Base-by-base conservation (phyloP, 2,888 invertebrate genomes). In the Podotricha telesiphe region DNA sequence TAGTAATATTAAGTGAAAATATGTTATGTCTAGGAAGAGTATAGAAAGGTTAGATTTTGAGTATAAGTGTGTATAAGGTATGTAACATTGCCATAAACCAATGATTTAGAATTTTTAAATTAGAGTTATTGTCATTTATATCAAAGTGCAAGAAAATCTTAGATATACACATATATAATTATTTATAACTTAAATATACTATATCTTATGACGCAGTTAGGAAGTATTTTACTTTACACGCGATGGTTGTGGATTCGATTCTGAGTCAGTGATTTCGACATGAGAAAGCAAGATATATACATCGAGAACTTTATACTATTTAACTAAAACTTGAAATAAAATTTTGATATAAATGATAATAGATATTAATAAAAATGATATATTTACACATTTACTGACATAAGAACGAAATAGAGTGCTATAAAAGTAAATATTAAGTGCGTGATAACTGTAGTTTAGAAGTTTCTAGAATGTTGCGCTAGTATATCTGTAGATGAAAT, bases 371-470 rank as follows among this genome's bases (percentile, higher is more conserved):
- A 4, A 19, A 59, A 42, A 42, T 42, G 42, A n/a, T 53, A 42
- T 58, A 58, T 58, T 37, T 40, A 42, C 19, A 40, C 19, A 59
- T 10, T 59, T n/a, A 59, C 10, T n/a, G 20, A 45, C 22, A 22
- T 11, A n/a, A 22, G n/a, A 20, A 59, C n/a, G 34, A 45, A 59
- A 20, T 59, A n/a, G 4, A 45, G 22, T 45, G 59, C 42, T 58
- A 45, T 45, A 22, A 13, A 45, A 22, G 8, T 45, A 45, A 45
- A 15, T n/a, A n/a, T 4, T 17, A 58, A 45, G n/a, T 11, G 42
- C 22, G 58, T 59, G 58, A 59, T 59, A 22, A 59, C 20, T 45
- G 22, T 58, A 58, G 40, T 22, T 10, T 42, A 59, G 59, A 59
- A 59, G n/a, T 59, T 42, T 45, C 42, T 45, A 28, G 45, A 45